A percentile compares a stretch with the other conserved stretches of the same genome.
Evolutionary conservation across 2,888 invertebrate genomes (phyloP).

Genomic region (Miltochrista miniata): DNA sequence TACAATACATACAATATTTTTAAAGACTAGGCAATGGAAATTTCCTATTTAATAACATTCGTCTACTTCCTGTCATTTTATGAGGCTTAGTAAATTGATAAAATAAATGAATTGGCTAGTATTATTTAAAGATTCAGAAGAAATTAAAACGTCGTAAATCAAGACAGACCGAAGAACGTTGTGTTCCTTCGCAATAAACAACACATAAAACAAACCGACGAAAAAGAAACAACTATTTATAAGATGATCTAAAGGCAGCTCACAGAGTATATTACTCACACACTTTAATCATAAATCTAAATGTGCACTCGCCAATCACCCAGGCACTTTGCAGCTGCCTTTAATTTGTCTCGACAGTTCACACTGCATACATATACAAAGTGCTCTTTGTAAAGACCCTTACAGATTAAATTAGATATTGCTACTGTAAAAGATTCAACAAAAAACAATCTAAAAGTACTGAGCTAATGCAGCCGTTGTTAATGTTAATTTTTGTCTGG

Average conservation of each 20-base stretch:
- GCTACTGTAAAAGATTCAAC: constrained; percentile 36
- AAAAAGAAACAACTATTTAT: constrained; percentile 14
- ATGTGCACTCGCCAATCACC: constrained; percentile 69
- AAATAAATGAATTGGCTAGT: no score
- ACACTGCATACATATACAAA: constrained; percentile 48
- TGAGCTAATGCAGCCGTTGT: no score
- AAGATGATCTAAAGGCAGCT: constrained; percentile 30
- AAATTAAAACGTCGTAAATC: no score
- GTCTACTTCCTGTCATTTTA: no score
- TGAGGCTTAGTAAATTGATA: no score
- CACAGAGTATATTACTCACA: constrained; percentile 37
- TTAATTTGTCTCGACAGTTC: constrained; percentile 72
- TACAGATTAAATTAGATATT: constrained; percentile 38
- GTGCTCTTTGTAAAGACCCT: constrained; percentile 38
- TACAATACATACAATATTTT: no score
- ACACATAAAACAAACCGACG: constrained; percentile 2
- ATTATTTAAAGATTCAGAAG: no score
- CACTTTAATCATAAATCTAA: constrained; percentile 65
- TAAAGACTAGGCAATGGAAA: no score
- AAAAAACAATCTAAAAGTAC: no score
- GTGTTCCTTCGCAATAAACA: not conserved
- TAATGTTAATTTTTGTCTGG: no score
- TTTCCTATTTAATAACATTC: no score
- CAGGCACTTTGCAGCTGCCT: constrained; percentile 66
- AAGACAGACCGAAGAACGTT: no score